Evolutionary conservation across 2,888 invertebrate species (phyloP), one percentile per base, ranked within the genome.

Genomic region (Cremastinae sp.): DNA sequence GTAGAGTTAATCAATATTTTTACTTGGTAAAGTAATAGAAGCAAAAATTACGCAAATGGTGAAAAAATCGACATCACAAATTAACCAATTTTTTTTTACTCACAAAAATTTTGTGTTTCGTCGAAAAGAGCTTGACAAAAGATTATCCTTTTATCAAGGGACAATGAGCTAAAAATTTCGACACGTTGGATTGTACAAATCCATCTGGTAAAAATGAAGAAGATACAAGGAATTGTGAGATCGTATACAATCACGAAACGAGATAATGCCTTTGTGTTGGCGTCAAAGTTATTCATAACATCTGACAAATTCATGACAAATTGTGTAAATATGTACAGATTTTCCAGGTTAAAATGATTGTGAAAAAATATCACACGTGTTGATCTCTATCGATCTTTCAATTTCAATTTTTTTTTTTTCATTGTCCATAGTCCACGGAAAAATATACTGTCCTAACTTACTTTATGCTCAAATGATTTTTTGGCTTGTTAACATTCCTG

Each of bases 321-420:
- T 78, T 77, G 74, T 80, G 80, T 80, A 80, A 79, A 80, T 80
- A 80, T 80, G 80, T 80, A 80, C 80, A 80, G 80, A 79, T 78
- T 79, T 78, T 61, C 53, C 76, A 69, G 73, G 62, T 69, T 76
- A 36, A 47, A 69, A 69, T 53, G 41, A 64, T 64, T 51, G 58
- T 45, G 43, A 22, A 76, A 68, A 66, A 65, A 53, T 64, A 64
- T 64, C 64, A 54, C 71, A 54, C 34, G 28, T 34, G 58, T 68
- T 47, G 69, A 73, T 73, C 73, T 70, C 64, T 61, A 69, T 64
- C 69, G 38, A 61, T 12, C 51, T 45, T 73, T 51, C n/a, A 70
- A 51, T 47, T 18, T 56, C n/a, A 2, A 34, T 34, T 9, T 53
- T 53, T 34, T 65, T 8, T 53, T 36, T 14, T 54, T 14, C 22